Evolutionary conservation across 1,140 invertebrate species (phyloP).

Genomic region (Venturia canescens): DNA sequence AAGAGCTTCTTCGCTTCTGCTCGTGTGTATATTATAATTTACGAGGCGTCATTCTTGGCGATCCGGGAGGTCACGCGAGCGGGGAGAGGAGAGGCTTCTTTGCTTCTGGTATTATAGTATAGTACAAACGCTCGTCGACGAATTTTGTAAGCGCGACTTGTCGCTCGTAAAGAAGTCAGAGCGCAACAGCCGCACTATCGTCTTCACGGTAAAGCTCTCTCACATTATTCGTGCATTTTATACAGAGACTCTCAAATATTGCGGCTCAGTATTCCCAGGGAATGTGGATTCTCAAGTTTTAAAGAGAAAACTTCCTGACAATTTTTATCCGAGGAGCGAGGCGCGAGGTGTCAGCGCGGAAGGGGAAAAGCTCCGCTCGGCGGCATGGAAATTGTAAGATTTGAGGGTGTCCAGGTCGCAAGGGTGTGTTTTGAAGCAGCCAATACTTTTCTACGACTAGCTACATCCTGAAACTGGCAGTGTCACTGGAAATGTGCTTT

Average conservation of each 20-base stretch:
- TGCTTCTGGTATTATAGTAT: constrained; percentile 13
- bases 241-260: not conserved
- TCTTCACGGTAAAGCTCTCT: not conserved
- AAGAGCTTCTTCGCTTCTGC: constrained; percentile 17
- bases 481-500: constrained; percentile 16
- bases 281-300: too few species aligned
- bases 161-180: constrained; percentile 41
- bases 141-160: constrained; percentile 39
- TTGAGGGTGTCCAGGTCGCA: too few species aligned
- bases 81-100: too few species aligned
- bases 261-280: not conserved
- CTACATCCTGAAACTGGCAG: not conserved
- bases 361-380: too few species aligned
- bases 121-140: constrained; percentile 40
- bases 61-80: constrained; percentile 29
- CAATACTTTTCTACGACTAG: constrained; percentile 11
- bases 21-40: constrained; percentile 33
- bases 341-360: too few species aligned
- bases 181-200: constrained; percentile 24
- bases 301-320: too few species aligned
- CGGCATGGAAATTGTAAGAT: too few species aligned
- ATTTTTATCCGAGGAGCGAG: too few species aligned
- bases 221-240: not conserved
- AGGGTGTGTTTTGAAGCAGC: not conserved
- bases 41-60: constrained; percentile 35